A percentile compares a stretch with the other conserved stretches of the same genome.
These are phyloP conservation scores for Eremobia ochroleuca DNA, from an alignment of 2,888 invertebrate genomes.

Conservation along the genomic window DNA sequence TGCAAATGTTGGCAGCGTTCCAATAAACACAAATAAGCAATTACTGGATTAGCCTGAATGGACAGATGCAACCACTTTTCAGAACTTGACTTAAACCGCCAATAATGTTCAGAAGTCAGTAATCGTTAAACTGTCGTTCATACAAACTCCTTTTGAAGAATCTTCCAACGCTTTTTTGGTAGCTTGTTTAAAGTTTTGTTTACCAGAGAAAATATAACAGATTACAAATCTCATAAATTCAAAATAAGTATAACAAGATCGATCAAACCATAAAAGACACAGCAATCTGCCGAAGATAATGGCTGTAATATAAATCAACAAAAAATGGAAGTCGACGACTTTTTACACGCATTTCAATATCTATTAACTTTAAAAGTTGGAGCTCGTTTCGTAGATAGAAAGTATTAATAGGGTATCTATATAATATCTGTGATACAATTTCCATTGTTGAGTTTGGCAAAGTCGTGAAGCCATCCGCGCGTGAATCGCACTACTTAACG, in stretches of 20 bases:
- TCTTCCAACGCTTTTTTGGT: background rate
- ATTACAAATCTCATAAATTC: constrained; percentile 28
- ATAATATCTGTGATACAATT: constrained; percentile 74
- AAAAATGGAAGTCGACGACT: constrained; percentile 42
- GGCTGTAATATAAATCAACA: constrained; percentile 45
- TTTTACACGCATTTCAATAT: constrained; percentile 59
- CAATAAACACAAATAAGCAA: constrained; percentile 38
- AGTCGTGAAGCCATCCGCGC: constrained; percentile 80
- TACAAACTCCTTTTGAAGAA: too few relatives aligned
- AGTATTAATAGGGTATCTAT: constrained; percentile 74
- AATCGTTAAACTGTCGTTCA: background rate
- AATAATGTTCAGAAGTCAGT: background rate
- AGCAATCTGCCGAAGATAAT: constrained; percentile 55
- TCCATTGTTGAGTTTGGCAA: constrained; percentile 79
- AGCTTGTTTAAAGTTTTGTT: background rate
- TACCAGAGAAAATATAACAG: constrained; percentile 41
- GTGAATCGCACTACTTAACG: constrained; percentile 81
- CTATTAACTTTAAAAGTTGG: constrained; percentile 48
- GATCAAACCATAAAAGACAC: constrained; percentile 34
- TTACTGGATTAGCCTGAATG: constrained; percentile 14
- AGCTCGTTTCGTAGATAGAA: constrained; percentile 66
- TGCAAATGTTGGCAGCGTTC: constrained; percentile 39
- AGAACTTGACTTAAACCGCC: background rate
- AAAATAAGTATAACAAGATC: constrained; percentile 36
- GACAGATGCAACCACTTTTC: background rate